Percentiles rank a stretch among this genome's conserved stretches.
Evolutionary conservation across 1,140 invertebrate genomes (phyloP).

Genomic region (Chymomyza costata): DNA sequence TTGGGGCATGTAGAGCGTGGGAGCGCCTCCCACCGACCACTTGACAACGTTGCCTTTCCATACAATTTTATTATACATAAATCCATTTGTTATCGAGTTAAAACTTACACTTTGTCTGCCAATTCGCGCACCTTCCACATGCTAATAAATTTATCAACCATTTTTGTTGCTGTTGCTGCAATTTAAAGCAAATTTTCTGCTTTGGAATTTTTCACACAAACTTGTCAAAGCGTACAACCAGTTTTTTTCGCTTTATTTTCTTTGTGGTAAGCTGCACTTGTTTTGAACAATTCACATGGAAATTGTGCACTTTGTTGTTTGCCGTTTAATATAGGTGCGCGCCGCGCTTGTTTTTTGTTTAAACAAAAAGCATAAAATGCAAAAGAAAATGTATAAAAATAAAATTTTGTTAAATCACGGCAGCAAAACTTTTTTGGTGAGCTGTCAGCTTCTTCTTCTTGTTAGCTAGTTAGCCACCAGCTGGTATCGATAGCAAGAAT

Average conservation of each 20-base stretch:
- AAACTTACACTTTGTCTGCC: conserved; percentile 96
- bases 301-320: conserved; percentile 10
- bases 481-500: not conserved
- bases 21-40: conserved; percentile 27
- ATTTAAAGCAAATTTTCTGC: conserved; percentile 32
- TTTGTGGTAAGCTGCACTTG: not conserved
- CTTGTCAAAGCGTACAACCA: conserved; percentile 46
- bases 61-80: conserved; percentile 8
- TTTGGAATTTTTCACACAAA: conserved; percentile 69
- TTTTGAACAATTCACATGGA: conserved; percentile 16
- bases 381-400: conserved; percentile 63
- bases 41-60: conserved; percentile 4
- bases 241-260: conserved; percentile 37
- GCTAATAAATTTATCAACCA: conserved; percentile 83
- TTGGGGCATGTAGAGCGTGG: conserved; percentile 36
- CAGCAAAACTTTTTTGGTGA: conserved; percentile 59
- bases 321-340: no score
- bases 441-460: conserved; percentile 35
- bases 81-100: not conserved
- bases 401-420: conserved; percentile 34
- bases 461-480: no score
- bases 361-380: conserved; percentile 62
- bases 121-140: conserved; percentile 97
- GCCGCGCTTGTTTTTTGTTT: conserved; percentile 16
- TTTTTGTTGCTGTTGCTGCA: conserved; percentile 35